A percentile compares a stretch with the other conserved stretches of the same genome.
Conservation (phyloP, 2,888 invertebrate genomes). For the Dorcus parallelipipedus region DNA sequence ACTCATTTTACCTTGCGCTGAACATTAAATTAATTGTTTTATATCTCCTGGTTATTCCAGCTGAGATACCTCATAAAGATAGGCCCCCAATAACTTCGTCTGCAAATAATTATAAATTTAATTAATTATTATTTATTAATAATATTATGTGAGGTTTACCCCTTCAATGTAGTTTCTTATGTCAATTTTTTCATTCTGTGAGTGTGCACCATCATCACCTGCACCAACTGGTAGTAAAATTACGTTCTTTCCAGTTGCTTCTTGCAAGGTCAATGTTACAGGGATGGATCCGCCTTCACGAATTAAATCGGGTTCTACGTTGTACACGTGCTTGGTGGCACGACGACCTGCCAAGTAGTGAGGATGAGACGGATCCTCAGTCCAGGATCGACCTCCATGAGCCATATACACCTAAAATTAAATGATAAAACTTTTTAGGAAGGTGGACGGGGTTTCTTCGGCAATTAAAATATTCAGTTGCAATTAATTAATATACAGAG, state of each 20-base stretch:
- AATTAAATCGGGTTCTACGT: constrained; percentile 88
- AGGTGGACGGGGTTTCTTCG: too few relatives aligned
- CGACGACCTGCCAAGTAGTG: constrained; percentile 86
- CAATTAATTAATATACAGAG: too few relatives aligned
- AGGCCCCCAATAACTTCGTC: constrained; percentile 90
- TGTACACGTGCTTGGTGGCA: constrained; percentile 82
- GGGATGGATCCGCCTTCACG: constrained; percentile 98
- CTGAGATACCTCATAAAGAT: constrained; percentile 75
- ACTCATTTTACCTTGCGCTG: too few relatives aligned
- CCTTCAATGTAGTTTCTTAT: constrained; percentile 91
- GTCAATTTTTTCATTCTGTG: constrained; percentile 97
- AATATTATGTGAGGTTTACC: constrained; percentile 54
- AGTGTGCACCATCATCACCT: constrained; percentile 97
- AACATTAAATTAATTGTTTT: not conserved
- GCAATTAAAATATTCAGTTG: too few relatives aligned
- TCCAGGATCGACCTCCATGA: constrained; percentile 88
- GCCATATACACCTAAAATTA: constrained; percentile 43
- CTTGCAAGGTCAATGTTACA: constrained; percentile 88
- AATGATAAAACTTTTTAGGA: too few relatives aligned
- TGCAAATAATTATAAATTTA: constrained; percentile 43
- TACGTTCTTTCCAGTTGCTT: constrained; percentile 90
- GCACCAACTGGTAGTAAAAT: constrained; percentile 92
- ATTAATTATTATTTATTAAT: not conserved
- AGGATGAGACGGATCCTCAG: constrained; percentile 86
- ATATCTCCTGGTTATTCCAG: constrained; percentile 23